These are phyloP conservation scores for Enteromius fasciolatus DNA, from an alignment of 2,797 vertebrate genomes.

Conservation along the genomic window DNA sequence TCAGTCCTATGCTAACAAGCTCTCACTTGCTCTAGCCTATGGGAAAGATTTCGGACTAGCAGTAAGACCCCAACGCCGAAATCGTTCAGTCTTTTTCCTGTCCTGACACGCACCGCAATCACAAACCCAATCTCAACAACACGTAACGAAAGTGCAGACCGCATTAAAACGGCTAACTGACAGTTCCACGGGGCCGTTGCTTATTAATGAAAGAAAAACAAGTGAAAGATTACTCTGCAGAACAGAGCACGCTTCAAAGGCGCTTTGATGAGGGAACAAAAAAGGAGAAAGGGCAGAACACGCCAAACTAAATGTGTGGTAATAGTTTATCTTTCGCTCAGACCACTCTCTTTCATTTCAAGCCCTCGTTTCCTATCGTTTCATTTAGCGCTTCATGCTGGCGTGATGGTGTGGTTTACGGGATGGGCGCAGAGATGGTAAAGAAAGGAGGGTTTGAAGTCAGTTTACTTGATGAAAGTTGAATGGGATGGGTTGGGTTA, in stretches of 20 bases:
- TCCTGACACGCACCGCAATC: conserved; percentile 39
- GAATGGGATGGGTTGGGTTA: not conserved
- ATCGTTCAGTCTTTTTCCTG: conserved; percentile 17
- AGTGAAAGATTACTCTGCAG: conserved; percentile 48
- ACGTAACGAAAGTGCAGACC: conserved; percentile 35
- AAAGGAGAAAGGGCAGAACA: conserved; percentile 5
- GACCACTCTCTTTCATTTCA: conserved; percentile 49
- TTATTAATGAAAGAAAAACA: conserved; percentile 55
- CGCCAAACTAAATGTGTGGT: conserved; percentile 56
- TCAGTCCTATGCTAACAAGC: conserved; percentile 29
- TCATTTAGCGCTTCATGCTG: conserved; percentile 50
- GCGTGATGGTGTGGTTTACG: conserved; percentile 39
- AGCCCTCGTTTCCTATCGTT: conserved; percentile 50
- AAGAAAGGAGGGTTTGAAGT: conserved; percentile 2
- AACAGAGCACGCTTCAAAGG: conserved; percentile 52
- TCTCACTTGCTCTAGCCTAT: conserved; percentile 21
- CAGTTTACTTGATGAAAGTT: conserved; percentile 15
- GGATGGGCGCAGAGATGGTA: conserved; percentile 27
- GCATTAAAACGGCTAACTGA: conserved; percentile 41
- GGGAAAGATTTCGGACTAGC: not conserved
- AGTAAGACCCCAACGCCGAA: not conserved
- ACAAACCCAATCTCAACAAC: conserved; percentile 27
- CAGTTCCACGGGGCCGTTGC: conserved; percentile 28
- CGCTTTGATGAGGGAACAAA: not conserved
- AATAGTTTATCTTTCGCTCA: conserved; percentile 58